A percentile compares a stretch with the other conserved stretches of the same genome.
These are phyloP conservation scores for Vanessa tameamea DNA, from an alignment of 1,140 invertebrate species.

Conservation along the genomic window DNA sequence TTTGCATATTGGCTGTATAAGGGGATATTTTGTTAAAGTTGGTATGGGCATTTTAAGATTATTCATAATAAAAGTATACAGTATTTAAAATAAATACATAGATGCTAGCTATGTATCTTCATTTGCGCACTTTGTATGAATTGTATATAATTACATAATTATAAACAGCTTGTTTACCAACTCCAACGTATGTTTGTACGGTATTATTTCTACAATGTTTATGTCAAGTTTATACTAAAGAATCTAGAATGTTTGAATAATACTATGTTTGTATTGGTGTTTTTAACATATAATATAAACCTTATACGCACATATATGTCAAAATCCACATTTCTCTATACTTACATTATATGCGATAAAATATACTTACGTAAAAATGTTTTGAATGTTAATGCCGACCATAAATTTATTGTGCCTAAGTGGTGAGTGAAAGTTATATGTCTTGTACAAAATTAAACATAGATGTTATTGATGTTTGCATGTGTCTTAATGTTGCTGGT, in stretches of 20 bases:
- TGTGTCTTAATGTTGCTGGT: constrained; percentile 19
- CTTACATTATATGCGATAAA: constrained; percentile 6
- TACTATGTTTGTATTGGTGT: constrained; percentile 25
- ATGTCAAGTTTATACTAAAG: constrained; percentile 10
- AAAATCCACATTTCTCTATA: constrained; percentile 11
- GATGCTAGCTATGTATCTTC: neutral
- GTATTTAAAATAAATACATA: neutral
- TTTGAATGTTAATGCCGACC: constrained; percentile 29
- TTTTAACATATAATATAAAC: constrained; percentile 11
- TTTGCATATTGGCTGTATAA: neutral
- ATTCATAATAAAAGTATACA: neutral
- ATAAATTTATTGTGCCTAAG: constrained; percentile 35
- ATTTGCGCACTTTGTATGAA: constrained; percentile 8
- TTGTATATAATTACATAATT: constrained; percentile 7
- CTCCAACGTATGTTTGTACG: constrained; percentile 8
- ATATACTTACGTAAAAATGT: constrained; percentile 8
- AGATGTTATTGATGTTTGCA: constrained; percentile 35
- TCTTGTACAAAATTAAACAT: constrained; percentile 22
- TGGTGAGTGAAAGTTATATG: constrained; percentile 20
- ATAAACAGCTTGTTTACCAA: constrained; percentile 24
- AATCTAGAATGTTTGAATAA: constrained; percentile 11
- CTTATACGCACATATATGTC: constrained; percentile 11
- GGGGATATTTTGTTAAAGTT: neutral
- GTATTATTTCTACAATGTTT: constrained; percentile 18
- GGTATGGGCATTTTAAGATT: neutral